phyloP scores from a whole-genome alignment of 2,113 vertebrate species.

The Baryphthengus martii region DNA sequence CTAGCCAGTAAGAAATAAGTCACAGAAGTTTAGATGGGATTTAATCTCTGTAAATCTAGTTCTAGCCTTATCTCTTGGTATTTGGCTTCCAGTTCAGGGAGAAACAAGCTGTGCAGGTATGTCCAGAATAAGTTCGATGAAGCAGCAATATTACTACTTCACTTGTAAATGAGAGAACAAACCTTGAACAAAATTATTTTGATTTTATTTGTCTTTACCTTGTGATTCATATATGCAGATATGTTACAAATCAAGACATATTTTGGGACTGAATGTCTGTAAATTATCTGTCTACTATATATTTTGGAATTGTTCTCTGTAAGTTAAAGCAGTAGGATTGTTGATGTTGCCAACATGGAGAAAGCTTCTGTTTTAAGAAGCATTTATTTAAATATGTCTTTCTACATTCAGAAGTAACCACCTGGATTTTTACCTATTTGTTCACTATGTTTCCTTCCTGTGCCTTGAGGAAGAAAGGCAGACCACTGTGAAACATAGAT shows the following conservation, averaged over 20 bases:
- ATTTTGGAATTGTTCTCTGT: not conserved
- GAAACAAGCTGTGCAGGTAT: not conserved
- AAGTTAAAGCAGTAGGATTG: not conserved
- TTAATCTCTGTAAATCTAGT: not conserved
- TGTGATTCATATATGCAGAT: not conserved
- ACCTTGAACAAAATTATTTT: not conserved
- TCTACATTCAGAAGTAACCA: not conserved
- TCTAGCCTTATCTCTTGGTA: not conserved
- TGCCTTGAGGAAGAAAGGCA: not conserved
- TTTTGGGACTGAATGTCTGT: not conserved
- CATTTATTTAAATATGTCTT: not conserved
- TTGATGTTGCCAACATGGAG: not conserved
- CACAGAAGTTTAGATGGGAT: not conserved
- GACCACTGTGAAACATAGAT: not conserved
- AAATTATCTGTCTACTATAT: not conserved
- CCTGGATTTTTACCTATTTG: not conserved
- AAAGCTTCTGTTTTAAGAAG: not conserved
- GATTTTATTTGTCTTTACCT: not conserved
- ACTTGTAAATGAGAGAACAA: not conserved
- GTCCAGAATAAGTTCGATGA: not conserved
- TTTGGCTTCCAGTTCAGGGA: not conserved
- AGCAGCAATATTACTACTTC: not conserved
- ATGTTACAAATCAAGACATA: not conserved
- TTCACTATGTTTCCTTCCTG: not conserved
- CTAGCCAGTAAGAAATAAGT: not conserved